phyloP scores from a whole-genome alignment of 2,888 invertebrate species.

The Meta bourneti region DNA sequence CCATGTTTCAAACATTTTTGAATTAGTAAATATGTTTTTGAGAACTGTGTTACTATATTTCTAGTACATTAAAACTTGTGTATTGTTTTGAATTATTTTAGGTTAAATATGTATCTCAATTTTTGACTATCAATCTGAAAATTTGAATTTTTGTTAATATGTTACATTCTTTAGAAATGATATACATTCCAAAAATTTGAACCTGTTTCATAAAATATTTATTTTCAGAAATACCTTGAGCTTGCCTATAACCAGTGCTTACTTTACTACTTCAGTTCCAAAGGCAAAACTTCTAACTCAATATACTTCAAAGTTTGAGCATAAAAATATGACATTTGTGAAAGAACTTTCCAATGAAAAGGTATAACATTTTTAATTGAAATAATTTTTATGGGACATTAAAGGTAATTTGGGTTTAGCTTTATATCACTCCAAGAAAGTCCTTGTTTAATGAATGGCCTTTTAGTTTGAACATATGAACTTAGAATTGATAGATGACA shows the following conservation, averaged over 20 bases:
- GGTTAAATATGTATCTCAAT: neutral
- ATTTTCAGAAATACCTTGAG: conserved; percentile 27
- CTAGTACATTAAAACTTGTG: neutral
- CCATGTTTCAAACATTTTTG: too few relatives aligned
- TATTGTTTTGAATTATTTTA: neutral
- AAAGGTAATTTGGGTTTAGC: too few relatives aligned
- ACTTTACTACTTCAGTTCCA: conserved; percentile 86
- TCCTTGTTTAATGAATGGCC: too few relatives aligned
- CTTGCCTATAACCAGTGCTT: conserved; percentile 80
- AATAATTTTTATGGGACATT: too few relatives aligned
- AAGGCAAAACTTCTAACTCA: conserved; percentile 85
- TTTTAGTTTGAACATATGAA: too few relatives aligned
- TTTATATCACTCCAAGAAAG: too few relatives aligned
- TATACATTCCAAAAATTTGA: neutral
- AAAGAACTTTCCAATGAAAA: conserved; percentile 80
- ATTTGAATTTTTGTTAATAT: neutral
- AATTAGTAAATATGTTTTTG: too few relatives aligned
- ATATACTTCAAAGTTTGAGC: conserved; percentile 83
- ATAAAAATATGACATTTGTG: conserved; percentile 77
- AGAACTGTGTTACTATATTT: too few relatives aligned
- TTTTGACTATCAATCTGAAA: too few relatives aligned
- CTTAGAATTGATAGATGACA: too few relatives aligned
- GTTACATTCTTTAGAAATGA: neutral
- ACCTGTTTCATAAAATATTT: neutral
- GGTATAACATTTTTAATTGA: conserved; percentile 77